phyloP scores from a whole-genome alignment of 2,888 invertebrate species.

The Amphiduros pacificus region DNA sequence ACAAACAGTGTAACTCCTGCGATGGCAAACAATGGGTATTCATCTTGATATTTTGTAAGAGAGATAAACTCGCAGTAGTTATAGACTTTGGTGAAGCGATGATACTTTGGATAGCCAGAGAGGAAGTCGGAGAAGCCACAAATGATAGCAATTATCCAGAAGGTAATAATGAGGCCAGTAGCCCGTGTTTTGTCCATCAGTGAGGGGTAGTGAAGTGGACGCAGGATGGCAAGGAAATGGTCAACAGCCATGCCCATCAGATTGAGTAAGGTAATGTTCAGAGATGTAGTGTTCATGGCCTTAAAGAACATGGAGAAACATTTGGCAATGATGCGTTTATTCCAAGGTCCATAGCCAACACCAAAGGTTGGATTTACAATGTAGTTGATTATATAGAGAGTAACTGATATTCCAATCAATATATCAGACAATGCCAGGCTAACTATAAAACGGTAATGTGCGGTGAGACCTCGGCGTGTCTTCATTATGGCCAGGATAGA shows the following conservation, averaged over 20 bases:
- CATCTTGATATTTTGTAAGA: slow-evolving; percentile 38
- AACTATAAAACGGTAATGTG: slow-evolving; percentile 43
- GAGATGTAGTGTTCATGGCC: slow-evolving; percentile 40
- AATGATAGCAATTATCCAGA: slow-evolving; percentile 25
- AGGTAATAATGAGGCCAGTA: slow-evolving; percentile 19
- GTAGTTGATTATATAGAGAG: slow-evolving; percentile 38
- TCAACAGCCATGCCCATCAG: slow-evolving; percentile 33
- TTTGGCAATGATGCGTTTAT: slow-evolving; percentile 30
- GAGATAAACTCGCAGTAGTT: slow-evolving; percentile 45
- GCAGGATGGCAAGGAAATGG: slow-evolving; percentile 30
- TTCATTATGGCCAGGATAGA: slow-evolving; percentile 40
- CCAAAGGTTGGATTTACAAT: slow-evolving; percentile 29
- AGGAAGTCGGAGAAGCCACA: slow-evolving; percentile 31
- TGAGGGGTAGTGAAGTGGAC: slow-evolving; percentile 27
- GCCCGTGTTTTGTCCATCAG: slow-evolving; percentile 21
- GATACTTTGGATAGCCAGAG: slow-evolving; percentile 14
- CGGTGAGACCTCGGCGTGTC: slow-evolving; percentile 34
- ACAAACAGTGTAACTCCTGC: slow-evolving; percentile 37
- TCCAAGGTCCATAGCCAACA: slow-evolving; percentile 15
- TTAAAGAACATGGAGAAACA: slow-evolving; percentile 39
- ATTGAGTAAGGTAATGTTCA: slow-evolving; percentile 35
- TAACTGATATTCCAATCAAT: slow-evolving; percentile 40
- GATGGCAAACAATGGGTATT: slow-evolving; percentile 40
- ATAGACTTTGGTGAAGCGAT: slow-evolving; percentile 13
- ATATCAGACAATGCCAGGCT: slow-evolving; percentile 44